Percentiles rank a stretch among this genome's conserved stretches.
These are phyloP conservation scores for Drosophila anomalata DNA, from an alignment of 2,888 invertebrate species.

Conservation along the genomic window DNA sequence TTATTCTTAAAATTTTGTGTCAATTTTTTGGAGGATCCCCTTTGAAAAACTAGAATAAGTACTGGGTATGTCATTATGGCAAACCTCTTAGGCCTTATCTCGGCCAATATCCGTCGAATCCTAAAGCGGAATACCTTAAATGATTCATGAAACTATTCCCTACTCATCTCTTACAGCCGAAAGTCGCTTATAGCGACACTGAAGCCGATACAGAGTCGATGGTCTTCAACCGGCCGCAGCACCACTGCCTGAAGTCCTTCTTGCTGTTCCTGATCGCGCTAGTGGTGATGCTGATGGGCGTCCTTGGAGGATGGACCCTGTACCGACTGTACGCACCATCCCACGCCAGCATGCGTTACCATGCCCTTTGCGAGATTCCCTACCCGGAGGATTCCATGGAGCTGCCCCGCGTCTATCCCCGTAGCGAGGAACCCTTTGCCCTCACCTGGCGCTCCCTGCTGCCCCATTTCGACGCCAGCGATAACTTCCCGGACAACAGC, in stretches of 20 bases:
- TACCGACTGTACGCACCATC: constrained; percentile 89
- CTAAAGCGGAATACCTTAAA: not conserved
- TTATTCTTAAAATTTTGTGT: no score
- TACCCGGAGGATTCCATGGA: constrained; percentile 77
- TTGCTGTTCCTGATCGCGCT: constrained; percentile 89
- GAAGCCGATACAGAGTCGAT: constrained; percentile 84
- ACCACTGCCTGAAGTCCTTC: constrained; percentile 86
- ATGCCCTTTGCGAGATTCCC: constrained; percentile 83
- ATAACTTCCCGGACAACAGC: constrained; percentile 26
- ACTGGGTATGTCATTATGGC: no score
- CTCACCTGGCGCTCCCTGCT: constrained; percentile 72
- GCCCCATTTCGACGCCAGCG: constrained; percentile 52
- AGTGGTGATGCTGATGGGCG: constrained; percentile 89
- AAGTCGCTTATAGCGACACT: constrained; percentile 75
- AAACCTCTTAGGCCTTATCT: not conserved
- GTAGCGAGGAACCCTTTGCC: constrained; percentile 79
- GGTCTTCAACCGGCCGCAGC: constrained; percentile 84
- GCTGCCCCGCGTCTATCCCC: constrained; percentile 78
- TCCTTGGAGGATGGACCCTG: constrained; percentile 89
- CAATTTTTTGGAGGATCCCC: no score
- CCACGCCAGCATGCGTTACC: constrained; percentile 85
- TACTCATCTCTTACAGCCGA: constrained; percentile 45
- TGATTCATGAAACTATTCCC: not conserved
- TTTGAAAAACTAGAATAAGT: no score
- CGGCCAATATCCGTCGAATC: not conserved